Evolutionary conservation across 2,888 invertebrate species (phyloP).

Genomic region (Perdita meconis): DNA sequence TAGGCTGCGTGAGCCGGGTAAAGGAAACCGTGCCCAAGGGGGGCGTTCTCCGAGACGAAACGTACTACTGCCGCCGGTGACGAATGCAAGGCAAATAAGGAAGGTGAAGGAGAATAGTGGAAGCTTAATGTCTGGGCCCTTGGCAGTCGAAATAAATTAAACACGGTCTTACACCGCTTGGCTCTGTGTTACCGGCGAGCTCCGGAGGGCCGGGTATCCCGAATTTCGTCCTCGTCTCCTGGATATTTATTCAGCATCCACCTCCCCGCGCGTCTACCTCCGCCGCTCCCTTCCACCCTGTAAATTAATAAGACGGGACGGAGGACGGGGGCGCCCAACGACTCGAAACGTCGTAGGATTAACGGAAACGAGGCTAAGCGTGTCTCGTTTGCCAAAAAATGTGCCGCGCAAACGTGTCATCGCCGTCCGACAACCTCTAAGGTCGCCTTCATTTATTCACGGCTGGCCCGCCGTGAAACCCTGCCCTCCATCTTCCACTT

Average conservation of each 20-base stretch:
- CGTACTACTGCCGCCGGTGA: slow-evolving; percentile 61
- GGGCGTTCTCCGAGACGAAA: slow-evolving; percentile 44
- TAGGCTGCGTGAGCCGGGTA: slow-evolving; percentile 27
- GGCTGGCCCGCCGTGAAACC: slow-evolving; percentile 25
- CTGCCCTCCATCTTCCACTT: neutral
- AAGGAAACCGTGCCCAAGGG: slow-evolving; percentile 35
- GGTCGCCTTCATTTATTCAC: slow-evolving; percentile 61
- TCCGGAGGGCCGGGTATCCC: slow-evolving; percentile 53
- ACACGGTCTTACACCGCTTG: slow-evolving; percentile 73
- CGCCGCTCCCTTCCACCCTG: slow-evolving; percentile 60
- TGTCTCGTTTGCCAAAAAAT: slow-evolving; percentile 59
- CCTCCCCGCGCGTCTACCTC: slow-evolving; percentile 32
- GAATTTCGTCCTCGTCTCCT: slow-evolving; percentile 75
- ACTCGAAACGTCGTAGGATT: slow-evolving; percentile 60
- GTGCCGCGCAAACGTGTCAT: slow-evolving; percentile 55
- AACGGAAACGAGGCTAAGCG: slow-evolving; percentile 63
- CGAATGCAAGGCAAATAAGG: slow-evolving; percentile 77
- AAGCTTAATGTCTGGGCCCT: slow-evolving; percentile 75
- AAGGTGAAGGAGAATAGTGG: slow-evolving; percentile 64
- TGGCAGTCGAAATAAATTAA: slow-evolving; percentile 79
- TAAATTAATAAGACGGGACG: slow-evolving; percentile 78
- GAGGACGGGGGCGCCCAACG: slow-evolving; percentile 53
- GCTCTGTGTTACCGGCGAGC: slow-evolving; percentile 40
- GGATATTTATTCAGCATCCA: slow-evolving; percentile 78
- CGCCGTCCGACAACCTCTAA: slow-evolving; percentile 45